Evolutionary conservation across 2,113 vertebrate species (phyloP).

Genomic region (Oreochromis spilurus): DNA sequence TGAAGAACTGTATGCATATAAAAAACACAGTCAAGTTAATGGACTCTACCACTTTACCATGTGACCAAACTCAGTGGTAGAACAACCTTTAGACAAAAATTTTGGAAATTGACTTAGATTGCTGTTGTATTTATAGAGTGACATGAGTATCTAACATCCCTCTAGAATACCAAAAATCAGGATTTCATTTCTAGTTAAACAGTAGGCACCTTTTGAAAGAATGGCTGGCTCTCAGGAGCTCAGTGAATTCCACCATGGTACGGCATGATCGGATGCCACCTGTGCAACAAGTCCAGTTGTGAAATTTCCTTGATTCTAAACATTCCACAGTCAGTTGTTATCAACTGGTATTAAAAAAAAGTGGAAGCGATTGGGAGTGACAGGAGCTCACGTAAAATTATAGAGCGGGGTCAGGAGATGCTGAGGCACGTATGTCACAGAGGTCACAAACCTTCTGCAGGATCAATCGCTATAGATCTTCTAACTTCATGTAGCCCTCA

Average conservation of each 20-base stretch:
- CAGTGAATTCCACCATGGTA: not conserved
- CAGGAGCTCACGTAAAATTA: not conserved
- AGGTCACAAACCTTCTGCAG: not conserved
- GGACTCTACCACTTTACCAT: not conserved
- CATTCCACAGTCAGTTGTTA: not conserved
- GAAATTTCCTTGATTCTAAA: not conserved
- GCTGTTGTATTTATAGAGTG: not conserved
- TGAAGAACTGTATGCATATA: not conserved
- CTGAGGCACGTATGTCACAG: not conserved
- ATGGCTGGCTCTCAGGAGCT: not conserved
- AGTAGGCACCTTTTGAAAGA: not conserved
- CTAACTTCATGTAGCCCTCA: not conserved
- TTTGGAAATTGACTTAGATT: not conserved
- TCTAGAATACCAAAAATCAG: not conserved
- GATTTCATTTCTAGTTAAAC: not conserved
- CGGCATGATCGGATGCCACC: not conserved
- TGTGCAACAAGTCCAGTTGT: not conserved
- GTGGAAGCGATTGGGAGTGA: not conserved
- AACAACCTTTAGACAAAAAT: not conserved
- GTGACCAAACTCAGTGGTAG: not conserved
- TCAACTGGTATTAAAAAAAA: not conserved
- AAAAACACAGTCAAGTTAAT: not conserved
- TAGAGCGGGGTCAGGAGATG: not conserved
- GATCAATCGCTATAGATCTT: not conserved
- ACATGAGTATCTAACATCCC: not conserved